These are phyloP conservation scores for Hydra vulgaris DNA, from an alignment of 30 jellyfish, hydroid and myxozoan species.

Conservation along the genomic window DNA sequence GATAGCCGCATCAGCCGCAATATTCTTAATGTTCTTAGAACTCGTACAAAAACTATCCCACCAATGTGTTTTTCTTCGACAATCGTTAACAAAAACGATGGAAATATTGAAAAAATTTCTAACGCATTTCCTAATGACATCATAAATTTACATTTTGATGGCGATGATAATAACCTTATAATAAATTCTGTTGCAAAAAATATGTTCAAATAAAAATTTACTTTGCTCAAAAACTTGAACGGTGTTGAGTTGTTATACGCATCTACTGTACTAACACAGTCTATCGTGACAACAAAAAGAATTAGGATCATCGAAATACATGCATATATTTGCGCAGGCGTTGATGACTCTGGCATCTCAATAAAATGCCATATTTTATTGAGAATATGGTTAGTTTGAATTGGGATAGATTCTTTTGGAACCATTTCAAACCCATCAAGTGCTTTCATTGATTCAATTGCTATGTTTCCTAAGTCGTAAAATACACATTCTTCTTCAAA, in stretches of 20 bases:
- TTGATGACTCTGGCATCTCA: constrained; percentile 76
- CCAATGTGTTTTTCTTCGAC: constrained; percentile 31
- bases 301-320: constrained; percentile 42
- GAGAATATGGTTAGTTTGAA: not conserved
- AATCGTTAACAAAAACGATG: constrained; percentile 40
- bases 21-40: constrained; percentile 52
- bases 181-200: constrained; percentile 54
- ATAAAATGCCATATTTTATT: constrained; percentile 46
- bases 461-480: constrained; percentile 46
- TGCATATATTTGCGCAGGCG: constrained; percentile 52
- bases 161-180: constrained; percentile 47
- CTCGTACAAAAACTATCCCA: constrained; percentile 38
- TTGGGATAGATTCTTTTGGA: constrained; percentile 1
- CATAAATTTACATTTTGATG: constrained; percentile 32
- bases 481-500: constrained; percentile 67
- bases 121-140: constrained; percentile 31
- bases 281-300: constrained; percentile 47
- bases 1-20: constrained; percentile 67
- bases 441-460: constrained; percentile 43
- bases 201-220: constrained; percentile 37
- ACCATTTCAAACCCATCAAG: constrained; percentile 58
- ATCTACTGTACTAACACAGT: constrained; percentile 54
- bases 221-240: constrained; percentile 12
- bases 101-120: constrained; percentile 62
- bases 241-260: not conserved